Conservation (phyloP, 1,140 invertebrate genomes). For the Nylanderia fulva region DNA sequence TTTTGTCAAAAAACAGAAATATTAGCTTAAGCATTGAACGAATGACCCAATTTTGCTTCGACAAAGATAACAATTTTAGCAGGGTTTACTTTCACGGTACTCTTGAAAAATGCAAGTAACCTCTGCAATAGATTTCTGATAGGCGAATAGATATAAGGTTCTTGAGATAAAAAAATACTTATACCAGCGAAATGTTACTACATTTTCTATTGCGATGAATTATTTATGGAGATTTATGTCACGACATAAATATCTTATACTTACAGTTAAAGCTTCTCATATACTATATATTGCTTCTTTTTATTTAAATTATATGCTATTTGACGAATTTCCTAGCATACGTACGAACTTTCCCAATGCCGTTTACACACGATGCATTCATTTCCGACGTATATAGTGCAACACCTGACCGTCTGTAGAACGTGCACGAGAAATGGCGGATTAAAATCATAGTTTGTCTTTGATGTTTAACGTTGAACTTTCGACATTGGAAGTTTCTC, state of each 20-base stretch:
- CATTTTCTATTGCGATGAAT: slow-evolving; percentile 28
- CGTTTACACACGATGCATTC: slow-evolving; percentile 15
- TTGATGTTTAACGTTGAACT: slow-evolving; percentile 36
- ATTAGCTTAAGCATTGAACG: not conserved
- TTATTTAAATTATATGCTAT: not conserved
- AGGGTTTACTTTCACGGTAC: not conserved
- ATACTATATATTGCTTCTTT: not conserved
- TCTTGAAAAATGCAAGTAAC: slow-evolving; percentile 51
- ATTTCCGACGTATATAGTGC: not conserved
- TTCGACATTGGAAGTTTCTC: slow-evolving; percentile 4
- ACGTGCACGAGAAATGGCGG: slow-evolving; percentile 16
- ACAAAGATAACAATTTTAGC: slow-evolving; percentile 22
- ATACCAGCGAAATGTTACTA: not conserved
- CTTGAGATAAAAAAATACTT: slow-evolving; percentile 29
- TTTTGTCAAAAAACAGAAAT: slow-evolving; percentile 35
- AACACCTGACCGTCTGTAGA: slow-evolving; percentile 31
- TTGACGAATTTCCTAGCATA: not conserved
- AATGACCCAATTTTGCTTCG: slow-evolving; percentile 34
- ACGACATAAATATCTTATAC: slow-evolving; percentile 20
- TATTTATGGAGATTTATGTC: slow-evolving; percentile 37
- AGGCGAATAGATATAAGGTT: slow-evolving; percentile 36
- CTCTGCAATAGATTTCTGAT: slow-evolving; percentile 46
- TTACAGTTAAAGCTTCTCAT: not conserved
- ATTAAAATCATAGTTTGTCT: slow-evolving; percentile 58
- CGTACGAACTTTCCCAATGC: slow-evolving; percentile 2